Conservation (phyloP, 2,888 invertebrate genomes). For the Apamea epomidion region DNA sequence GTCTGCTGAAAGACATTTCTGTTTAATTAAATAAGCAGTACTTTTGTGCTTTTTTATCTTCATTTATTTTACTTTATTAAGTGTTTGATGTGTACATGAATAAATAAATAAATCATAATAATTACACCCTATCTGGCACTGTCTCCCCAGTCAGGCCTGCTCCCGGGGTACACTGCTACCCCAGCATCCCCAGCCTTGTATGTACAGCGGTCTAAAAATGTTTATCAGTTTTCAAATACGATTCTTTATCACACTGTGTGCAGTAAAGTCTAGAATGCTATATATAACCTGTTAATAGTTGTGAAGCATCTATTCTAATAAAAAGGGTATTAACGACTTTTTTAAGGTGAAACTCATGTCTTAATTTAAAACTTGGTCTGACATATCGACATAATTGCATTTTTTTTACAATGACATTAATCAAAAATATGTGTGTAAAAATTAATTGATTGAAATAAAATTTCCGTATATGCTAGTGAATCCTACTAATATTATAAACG, state of each 20-base stretch:
- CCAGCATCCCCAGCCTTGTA: neutral
- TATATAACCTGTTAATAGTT: too few relatives aligned
- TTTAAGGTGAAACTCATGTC: neutral
- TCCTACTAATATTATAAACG: too few relatives aligned
- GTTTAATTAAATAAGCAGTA: neutral
- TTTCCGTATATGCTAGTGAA: too few relatives aligned
- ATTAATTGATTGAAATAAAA: too few relatives aligned
- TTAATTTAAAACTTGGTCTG: neutral
- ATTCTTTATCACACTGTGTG: too few relatives aligned
- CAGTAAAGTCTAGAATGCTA: too few relatives aligned
- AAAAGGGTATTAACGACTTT: neutral
- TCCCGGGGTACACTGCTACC: neutral
- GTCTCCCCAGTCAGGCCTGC: neutral
- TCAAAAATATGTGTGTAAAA: neutral
- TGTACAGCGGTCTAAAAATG: neutral
- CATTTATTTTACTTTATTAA: neutral
- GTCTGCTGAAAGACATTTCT: neutral
- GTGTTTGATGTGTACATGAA: neutral
- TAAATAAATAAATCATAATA: neutral
- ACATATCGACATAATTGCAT: neutral
- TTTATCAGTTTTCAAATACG: neutral
- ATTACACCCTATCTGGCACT: neutral
- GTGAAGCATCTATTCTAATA: neutral
- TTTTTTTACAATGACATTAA: neutral
- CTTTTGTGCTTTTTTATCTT: neutral